phyloP scores from a whole-genome alignment of 2,797 vertebrate genomes.

The Sebastes steindachneri region DNA sequence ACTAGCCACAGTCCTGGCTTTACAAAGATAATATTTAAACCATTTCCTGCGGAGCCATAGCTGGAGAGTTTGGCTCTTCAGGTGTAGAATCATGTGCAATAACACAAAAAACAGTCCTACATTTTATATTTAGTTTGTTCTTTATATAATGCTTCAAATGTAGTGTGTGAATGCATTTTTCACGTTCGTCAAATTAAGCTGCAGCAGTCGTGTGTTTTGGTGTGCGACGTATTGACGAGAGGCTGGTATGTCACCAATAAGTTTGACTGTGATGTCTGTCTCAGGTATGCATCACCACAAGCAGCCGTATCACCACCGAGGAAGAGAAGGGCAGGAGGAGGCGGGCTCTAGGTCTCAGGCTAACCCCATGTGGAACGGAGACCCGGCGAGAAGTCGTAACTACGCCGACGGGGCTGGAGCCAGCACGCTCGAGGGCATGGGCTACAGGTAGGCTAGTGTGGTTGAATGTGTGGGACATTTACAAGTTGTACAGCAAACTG shows the following conservation, averaged over 20 bases:
- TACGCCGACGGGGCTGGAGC: constrained; percentile 86
- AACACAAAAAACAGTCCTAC: too few species aligned
- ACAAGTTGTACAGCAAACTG: too few species aligned
- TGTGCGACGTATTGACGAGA: background rate
- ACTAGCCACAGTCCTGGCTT: background rate
- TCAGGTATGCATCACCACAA: constrained; percentile 87
- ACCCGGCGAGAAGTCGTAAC: constrained; percentile 87
- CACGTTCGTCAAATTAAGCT: too few species aligned
- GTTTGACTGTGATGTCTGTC: background rate
- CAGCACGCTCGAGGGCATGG: constrained; percentile 83
- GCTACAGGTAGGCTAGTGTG: constrained; percentile 84
- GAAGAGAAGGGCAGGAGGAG: constrained; percentile 87
- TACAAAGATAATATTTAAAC: background rate
- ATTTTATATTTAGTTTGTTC: background rate
- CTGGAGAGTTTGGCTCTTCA: background rate
- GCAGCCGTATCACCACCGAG: constrained; percentile 89
- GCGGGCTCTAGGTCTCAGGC: constrained; percentile 62
- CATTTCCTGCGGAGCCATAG: background rate
- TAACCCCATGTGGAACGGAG: constrained; percentile 85
- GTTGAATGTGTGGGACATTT: background rate
- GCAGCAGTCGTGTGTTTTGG: background rate
- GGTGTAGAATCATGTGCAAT: background rate
- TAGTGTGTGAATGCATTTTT: too few species aligned
- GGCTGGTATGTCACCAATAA: background rate
- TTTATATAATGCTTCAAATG: background rate